A percentile compares a stretch with the other conserved stretches of the same genome.
Conservation (phyloP, 2,888 invertebrate genomes). For the Chymomyza amoena region DNA sequence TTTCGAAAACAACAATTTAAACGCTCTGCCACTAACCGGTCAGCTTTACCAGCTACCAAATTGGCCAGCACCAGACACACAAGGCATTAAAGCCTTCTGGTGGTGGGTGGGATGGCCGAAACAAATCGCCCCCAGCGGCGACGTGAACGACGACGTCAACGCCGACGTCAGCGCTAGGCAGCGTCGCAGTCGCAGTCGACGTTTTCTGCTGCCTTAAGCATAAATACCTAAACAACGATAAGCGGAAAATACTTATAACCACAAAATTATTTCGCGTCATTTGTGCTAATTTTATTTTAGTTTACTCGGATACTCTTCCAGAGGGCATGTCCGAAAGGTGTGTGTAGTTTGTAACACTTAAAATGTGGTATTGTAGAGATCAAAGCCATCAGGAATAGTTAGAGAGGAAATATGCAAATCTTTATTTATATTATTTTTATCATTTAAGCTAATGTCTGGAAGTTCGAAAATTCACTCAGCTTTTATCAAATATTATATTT, state of each 20-base stretch:
- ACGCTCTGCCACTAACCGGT: slow-evolving; percentile 8
- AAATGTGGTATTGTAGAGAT: no score
- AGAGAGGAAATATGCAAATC: no score
- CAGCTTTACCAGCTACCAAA: background rate
- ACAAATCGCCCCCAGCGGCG: background rate
- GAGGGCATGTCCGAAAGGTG: background rate
- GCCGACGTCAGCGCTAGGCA: background rate
- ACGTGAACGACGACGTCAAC: background rate
- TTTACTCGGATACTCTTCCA: background rate
- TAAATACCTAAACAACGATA: background rate
- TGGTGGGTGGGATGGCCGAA: background rate
- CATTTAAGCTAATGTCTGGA: no score
- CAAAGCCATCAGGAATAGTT: no score
- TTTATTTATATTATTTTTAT: no score
- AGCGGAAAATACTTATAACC: background rate
- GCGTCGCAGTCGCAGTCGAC: background rate
- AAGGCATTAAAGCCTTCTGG: background rate
- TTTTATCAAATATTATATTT: no score
- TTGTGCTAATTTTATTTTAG: background rate
- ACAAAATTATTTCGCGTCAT: background rate
- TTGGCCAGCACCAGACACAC: background rate
- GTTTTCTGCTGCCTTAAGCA: background rate
- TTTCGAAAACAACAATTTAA: slow-evolving; percentile 16
- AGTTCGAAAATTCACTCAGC: no score
- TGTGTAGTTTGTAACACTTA: no score